These are phyloP conservation scores for Araneus ventricosus DNA, from an alignment of 1,140 invertebrate genomes.

Conservation along the genomic window DNA sequence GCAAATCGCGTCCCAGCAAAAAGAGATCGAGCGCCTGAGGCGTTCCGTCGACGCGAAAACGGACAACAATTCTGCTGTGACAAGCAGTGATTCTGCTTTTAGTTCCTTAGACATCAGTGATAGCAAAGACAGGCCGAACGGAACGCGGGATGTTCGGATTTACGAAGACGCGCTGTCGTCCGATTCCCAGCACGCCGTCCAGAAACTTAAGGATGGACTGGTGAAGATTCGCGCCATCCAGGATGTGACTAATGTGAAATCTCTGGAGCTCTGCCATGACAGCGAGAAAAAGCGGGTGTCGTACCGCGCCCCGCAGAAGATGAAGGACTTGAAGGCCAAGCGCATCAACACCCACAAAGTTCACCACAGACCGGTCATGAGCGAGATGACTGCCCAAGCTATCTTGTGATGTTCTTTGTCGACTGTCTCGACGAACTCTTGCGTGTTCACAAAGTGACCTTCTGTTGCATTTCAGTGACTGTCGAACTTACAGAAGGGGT, in stretches of 20 bases:
- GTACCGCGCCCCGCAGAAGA: slow-evolving; percentile 62
- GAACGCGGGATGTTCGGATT: not conserved
- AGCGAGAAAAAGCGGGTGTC: slow-evolving; percentile 51
- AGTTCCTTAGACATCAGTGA: slow-evolving; percentile 50
- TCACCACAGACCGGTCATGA: slow-evolving; percentile 56
- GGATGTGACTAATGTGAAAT: slow-evolving; percentile 71
- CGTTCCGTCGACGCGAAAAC: not conserved
- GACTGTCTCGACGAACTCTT: not conserved
- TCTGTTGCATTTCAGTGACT: not conserved
- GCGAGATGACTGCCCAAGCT: slow-evolving; percentile 56
- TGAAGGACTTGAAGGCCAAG: slow-evolving; percentile 74
- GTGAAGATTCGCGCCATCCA: slow-evolving; percentile 64
- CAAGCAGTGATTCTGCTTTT: not conserved
- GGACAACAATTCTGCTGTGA: slow-evolving; percentile 12
- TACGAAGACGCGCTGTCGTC: not conserved
- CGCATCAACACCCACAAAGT: slow-evolving; percentile 62
- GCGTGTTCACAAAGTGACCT: not conserved
- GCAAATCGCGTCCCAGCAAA: slow-evolving; percentile 46
- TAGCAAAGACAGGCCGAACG: not conserved
- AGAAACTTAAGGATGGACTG: slow-evolving; percentile 61
- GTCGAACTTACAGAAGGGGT: not conserved
- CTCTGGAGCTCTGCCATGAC: not conserved
- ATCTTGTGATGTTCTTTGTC: slow-evolving; percentile 65
- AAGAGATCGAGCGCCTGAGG: slow-evolving; percentile 61
- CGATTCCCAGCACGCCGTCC: slow-evolving; percentile 40